phyloP scores from a whole-genome alignment of 1,140 invertebrate genomes.

The Parapsyche elsis region DNA sequence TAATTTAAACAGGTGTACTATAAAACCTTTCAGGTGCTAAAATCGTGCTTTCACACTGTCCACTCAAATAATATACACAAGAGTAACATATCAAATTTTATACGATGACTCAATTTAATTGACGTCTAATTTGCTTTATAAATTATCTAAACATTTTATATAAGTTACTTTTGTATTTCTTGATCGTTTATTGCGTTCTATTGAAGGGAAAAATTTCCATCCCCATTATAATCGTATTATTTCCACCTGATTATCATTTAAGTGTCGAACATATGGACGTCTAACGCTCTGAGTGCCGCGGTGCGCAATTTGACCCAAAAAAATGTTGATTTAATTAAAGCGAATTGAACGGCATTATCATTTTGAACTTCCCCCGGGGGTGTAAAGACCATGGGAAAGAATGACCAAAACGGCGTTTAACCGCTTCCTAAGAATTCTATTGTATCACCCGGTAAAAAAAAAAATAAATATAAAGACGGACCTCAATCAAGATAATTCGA shows the following conservation, averaged over 20 bases:
- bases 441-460: slow-evolving; percentile 20
- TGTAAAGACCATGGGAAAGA: slow-evolving; percentile 40
- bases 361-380: background rate
- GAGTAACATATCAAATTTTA: background rate
- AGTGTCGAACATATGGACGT: background rate
- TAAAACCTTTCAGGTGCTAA: background rate
- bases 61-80: background rate
- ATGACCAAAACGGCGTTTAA: slow-evolving; percentile 35
- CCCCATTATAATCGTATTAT: slow-evolving; percentile 30
- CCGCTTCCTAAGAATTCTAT: slow-evolving; percentile 31
- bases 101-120: background rate
- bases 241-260: background rate
- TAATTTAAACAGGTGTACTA: slow-evolving; percentile 12
- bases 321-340: slow-evolving; percentile 27
- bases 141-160: too few species aligned
- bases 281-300: background rate
- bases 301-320: background rate
- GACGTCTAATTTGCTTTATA: too few species aligned
- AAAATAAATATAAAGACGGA: background rate
- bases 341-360: slow-evolving; percentile 22
- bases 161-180: too few species aligned
- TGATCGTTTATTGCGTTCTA: too few species aligned
- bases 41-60: background rate
- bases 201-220: background rate
- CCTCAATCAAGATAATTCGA: slow-evolving; percentile 18